These are phyloP conservation scores for Oreotrochilus melanogaster DNA, from an alignment of 2,113 vertebrate genomes.

Conservation along the genomic window DNA sequence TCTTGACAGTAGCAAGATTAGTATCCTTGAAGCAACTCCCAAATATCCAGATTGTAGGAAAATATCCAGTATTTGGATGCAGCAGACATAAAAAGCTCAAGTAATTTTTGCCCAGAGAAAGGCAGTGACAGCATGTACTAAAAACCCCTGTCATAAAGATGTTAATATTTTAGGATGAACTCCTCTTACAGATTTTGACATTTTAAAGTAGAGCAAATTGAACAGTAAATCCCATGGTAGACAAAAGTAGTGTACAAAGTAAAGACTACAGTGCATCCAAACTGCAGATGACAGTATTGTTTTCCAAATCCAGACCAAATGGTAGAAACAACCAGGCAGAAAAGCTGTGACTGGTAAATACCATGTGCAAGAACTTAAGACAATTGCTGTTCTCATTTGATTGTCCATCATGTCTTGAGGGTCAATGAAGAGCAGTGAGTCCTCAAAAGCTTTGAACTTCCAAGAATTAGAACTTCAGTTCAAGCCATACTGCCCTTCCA, in stretches of 20 bases:
- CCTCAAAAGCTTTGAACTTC: background rate
- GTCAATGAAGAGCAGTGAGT: background rate
- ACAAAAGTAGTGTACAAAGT: background rate
- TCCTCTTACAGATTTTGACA: background rate
- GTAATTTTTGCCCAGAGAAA: background rate
- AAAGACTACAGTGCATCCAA: background rate
- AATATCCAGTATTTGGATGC: background rate
- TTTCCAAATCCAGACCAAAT: background rate
- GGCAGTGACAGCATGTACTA: background rate
- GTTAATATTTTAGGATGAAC: background rate
- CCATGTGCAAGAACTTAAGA: background rate
- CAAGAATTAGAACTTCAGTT: background rate
- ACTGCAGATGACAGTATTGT: background rate
- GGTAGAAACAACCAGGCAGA: background rate
- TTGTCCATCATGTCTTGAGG: background rate
- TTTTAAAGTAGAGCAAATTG: background rate
- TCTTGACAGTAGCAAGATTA: background rate
- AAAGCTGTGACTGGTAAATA: background rate
- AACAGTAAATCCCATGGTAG: background rate
- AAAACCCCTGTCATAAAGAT: background rate
- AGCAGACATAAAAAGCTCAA: background rate
- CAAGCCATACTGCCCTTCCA: accelerated
- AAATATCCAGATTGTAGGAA: background rate
- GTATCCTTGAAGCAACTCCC: background rate
- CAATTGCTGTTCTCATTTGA: background rate